Base-by-base conservation (phyloP, 2,797 vertebrate species). In the Centroberyx gerrardi region DNA sequence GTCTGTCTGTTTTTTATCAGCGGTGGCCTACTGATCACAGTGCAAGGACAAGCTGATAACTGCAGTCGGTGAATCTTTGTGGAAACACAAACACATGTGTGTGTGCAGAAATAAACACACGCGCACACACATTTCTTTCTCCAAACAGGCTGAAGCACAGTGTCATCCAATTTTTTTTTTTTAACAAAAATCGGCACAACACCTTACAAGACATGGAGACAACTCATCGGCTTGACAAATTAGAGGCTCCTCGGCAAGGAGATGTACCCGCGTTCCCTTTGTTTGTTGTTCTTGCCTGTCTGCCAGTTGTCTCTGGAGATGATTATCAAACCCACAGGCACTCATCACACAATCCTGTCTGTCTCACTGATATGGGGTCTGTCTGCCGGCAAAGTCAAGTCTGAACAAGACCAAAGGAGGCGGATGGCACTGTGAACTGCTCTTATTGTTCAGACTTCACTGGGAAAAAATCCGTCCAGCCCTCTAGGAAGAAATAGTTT, bases 201-300 rank as follows among this genome's bases (percentile, higher is more conserved):
- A 76, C 68, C 73, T 78, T 40, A 68, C 17, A 40, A 58, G 36
- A 76, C 2, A 29, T 51, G 58, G 60, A 74, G 75, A 42, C 44
- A 15, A 80, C 46, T 85, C 84, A 72, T 74, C 38, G 31, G 62
- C 48, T 22, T 62, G 72, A 88, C 85, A 89, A 91, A 90, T 88
- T 80, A 85, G 80, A 91, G 89, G 69, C 74, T 74, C 62, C 75
- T 73, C 62, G 15, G 68, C 56, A 27, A 74, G 69, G 76, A 81
- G 80, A 82, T 64, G 83, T 76, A 60, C 86, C 63, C 59, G 5
- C 63, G 79, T 83, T 89, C 71, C 61, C 76, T 89, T 80, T 90
- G 83, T 89, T 92, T 90, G 89, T 92, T 93, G 83, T 90, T 81
- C 80, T 82, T 88, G 85, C 74, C 88, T 88, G 90, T 91, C 90